Conservation (phyloP, 2,797 vertebrate species). For the Pipistrellus pipistrellus region DNA sequence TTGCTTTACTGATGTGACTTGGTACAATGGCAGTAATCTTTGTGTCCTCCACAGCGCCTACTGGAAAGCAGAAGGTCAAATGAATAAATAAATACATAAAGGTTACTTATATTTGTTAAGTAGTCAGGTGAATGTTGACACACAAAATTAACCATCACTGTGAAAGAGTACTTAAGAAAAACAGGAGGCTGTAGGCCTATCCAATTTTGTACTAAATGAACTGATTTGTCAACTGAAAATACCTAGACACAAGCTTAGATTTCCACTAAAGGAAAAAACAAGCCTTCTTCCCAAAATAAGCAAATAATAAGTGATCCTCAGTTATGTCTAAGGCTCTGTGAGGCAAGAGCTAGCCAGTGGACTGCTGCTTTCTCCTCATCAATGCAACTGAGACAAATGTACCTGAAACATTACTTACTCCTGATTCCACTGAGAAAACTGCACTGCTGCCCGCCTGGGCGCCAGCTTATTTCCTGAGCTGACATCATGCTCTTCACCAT, state of each 20-base stretch:
- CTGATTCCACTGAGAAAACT: not conserved
- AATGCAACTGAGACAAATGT: not conserved
- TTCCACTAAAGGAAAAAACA: not conserved
- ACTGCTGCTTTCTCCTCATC: not conserved
- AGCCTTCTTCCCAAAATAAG: slow-evolving; percentile 15
- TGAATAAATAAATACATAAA: not conserved
- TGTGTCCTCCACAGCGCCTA: not conserved
- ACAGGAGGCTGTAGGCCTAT: not conserved
- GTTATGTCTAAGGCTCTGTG: not conserved
- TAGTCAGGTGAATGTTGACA: not conserved
- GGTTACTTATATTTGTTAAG: not conserved
- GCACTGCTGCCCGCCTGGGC: not conserved
- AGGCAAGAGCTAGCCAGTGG: not conserved
- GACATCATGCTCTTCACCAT: not conserved
- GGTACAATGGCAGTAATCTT: not conserved
- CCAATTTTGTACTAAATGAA: slow-evolving; percentile 15
- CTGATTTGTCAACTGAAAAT: slow-evolving; percentile 29
- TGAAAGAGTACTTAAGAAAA: not conserved
- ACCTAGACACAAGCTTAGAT: slow-evolving; percentile 25
- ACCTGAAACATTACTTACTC: not conserved
- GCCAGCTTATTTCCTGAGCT: not conserved
- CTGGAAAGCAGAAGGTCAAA: slow-evolving; percentile 33
- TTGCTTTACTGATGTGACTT: slow-evolving; percentile 17
- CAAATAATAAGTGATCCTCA: not conserved
- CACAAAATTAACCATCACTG: not conserved